Conservation (phyloP, 2,113 vertebrate species). For the Athene cunicularia region DNA sequence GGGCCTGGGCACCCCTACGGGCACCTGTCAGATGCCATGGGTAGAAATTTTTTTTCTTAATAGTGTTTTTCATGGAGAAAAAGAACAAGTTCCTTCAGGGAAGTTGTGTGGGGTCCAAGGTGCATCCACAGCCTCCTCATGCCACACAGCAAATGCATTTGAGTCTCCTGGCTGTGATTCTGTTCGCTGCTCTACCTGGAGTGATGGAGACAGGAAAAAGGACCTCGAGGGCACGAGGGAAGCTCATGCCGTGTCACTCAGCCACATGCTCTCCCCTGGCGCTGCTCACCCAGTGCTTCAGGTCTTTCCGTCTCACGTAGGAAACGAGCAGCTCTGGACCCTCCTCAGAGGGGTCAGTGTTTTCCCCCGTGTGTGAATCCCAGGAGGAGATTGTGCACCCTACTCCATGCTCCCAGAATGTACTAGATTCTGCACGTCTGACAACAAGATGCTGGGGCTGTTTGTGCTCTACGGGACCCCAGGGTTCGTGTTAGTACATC, state of each 20-base stretch:
- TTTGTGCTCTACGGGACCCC: not conserved
- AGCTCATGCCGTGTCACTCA: accelerated
- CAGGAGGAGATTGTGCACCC: not conserved
- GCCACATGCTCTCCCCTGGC: not conserved
- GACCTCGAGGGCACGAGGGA: accelerated
- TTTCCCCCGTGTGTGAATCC: accelerated
- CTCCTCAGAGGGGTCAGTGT: accelerated
- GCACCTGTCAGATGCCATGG: no score
- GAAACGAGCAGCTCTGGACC: not conserved
- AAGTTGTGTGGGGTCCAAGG: not conserved
- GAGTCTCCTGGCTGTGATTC: not conserved
- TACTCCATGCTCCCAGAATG: accelerated
- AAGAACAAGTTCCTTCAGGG: not conserved
- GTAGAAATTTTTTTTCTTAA: not conserved
- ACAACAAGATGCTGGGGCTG: not conserved
- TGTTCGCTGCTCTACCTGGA: accelerated
- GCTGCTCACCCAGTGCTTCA: accelerated
- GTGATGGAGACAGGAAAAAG: not conserved
- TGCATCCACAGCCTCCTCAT: accelerated
- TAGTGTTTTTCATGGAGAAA: not conserved
- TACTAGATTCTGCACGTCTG: not conserved
- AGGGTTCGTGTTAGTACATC: not conserved
- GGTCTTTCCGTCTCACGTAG: no score
- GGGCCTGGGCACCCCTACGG: no score
- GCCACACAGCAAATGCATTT: accelerated